Conservation (phyloP, 2,797 vertebrate genomes). For the Pseudochaenichthys georgianus region DNA sequence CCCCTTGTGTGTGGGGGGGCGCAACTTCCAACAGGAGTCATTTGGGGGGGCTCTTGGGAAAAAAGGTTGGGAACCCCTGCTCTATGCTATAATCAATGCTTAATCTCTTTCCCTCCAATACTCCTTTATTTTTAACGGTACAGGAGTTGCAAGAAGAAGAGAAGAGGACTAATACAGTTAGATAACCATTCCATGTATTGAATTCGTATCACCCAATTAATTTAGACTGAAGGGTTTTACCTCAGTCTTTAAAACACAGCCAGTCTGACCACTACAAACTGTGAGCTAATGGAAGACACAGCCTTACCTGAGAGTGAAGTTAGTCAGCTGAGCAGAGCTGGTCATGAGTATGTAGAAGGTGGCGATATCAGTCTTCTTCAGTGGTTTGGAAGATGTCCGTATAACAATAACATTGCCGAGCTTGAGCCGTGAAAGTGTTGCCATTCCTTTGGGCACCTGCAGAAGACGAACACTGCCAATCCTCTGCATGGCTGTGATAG, state of each 20-base stretch:
- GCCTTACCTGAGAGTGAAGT: slow-evolving; percentile 93
- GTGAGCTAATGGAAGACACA: not conserved
- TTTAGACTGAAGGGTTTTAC: not conserved
- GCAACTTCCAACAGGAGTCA: too few species aligned
- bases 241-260: not conserved
- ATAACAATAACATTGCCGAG: slow-evolving; percentile 89
- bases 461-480: slow-evolving; percentile 93
- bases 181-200: not conserved
- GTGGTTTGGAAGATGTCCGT: slow-evolving; percentile 86
- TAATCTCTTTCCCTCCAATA: slow-evolving; percentile 66
- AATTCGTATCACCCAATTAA: slow-evolving; percentile 39
- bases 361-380: slow-evolving; percentile 89
- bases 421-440: slow-evolving; percentile 86
- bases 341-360: slow-evolving; percentile 91
- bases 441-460: slow-evolving; percentile 83
- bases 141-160: slow-evolving; percentile 51
- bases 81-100: slow-evolving; percentile 63
- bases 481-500: slow-evolving; percentile 89
- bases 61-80: not conserved
- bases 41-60: too few species aligned
- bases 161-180: slow-evolving; percentile 34
- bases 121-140: slow-evolving; percentile 48
- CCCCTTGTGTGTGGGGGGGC: too few species aligned
- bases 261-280: not conserved
- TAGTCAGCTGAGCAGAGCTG: slow-evolving; percentile 86